These are phyloP conservation scores for Sphaerophoria taeniata DNA, from an alignment of 2,888 invertebrate genomes.

Conservation along the genomic window DNA sequence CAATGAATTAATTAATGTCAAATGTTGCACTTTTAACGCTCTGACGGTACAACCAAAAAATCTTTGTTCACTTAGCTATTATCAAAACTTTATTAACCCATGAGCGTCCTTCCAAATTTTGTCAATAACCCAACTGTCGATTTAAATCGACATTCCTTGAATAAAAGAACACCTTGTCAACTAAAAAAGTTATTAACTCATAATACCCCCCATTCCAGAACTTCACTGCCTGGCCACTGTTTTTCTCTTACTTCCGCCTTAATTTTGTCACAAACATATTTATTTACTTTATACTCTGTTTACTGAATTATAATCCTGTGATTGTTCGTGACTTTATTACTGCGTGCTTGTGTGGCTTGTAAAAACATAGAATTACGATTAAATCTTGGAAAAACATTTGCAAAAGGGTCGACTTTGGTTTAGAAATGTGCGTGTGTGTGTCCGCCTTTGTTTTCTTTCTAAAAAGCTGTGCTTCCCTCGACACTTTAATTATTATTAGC, in stretches of 20 bases:
- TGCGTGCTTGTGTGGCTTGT: neutral
- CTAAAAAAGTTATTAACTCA: conserved; percentile 29
- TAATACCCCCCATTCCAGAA: neutral
- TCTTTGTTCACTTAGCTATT: too few species aligned
- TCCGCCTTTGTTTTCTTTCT: conserved; percentile 7
- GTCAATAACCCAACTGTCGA: too few species aligned
- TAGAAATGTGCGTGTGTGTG: neutral
- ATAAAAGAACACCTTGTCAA: neutral
- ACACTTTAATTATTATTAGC: neutral
- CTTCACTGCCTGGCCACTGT: neutral
- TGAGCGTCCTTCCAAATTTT: too few species aligned
- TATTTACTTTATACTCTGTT: neutral
- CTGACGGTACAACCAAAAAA: too few species aligned
- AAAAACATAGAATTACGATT: conserved; percentile 17
- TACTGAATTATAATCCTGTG: neutral
- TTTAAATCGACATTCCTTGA: too few species aligned
- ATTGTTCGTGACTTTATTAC: conserved; percentile 1
- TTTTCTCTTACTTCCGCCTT: neutral
- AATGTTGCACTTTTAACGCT: too few species aligned
- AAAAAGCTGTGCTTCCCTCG: neutral
- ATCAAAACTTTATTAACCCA: neutral
- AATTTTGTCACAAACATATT: neutral
- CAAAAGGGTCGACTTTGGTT: neutral
- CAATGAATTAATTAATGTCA: too few species aligned
- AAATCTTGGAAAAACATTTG: conserved; percentile 23